Evolutionary conservation across 2,888 invertebrate genomes (phyloP), one percentile per base, ranked within the genome.

Genomic region (Scaeva pyrastri): DNA sequence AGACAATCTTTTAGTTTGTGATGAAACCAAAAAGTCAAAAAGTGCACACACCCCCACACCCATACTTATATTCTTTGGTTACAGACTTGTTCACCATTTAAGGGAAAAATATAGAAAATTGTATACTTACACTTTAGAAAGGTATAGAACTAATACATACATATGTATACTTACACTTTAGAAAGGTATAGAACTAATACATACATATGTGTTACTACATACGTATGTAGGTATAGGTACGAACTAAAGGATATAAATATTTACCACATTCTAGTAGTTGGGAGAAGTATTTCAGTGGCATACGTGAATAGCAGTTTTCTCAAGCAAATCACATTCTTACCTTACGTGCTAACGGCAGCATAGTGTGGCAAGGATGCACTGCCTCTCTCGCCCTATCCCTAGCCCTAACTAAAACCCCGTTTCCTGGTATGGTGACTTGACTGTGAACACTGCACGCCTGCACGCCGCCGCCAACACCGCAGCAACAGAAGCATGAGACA

Each of bases 241-340:
- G 2, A 8, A 39, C 48, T 14, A 50, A 21, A 43, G 21, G 48
- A 12, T 19, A 16, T 11, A 16, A 56, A 21, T 43, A 21, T 56
- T n/a, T 36, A 56, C 41, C 23, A 70, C 64, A 70, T 16, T 39
- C 39, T 39, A 39, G 60, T 62, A 23, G 11, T 6, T 55, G 2
- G 48, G 41, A 66, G 10, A 73, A 52, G 52, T 58, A 36, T 58
- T 75, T 72, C 26, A 41, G 70, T 73, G 70, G 79, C 79, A 66
- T 58, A 84, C 56, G 74, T 55, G 66, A 21, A 71, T n/a, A 58
- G 60, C 48, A 74, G 71, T 76, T 72, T 66, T 72, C 71, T 72
- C 6, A 68, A 48, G 66, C 72, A 85, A 80, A 80, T 85, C 75
- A 80, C 72, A 72, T 76, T 66, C 80, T 74, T 66, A 52, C 58